Percentiles rank a stretch among this genome's conserved stretches.
Evolutionary conservation across 2,888 invertebrate genomes (phyloP).

Genomic region (Perithous albicinctus): DNA sequence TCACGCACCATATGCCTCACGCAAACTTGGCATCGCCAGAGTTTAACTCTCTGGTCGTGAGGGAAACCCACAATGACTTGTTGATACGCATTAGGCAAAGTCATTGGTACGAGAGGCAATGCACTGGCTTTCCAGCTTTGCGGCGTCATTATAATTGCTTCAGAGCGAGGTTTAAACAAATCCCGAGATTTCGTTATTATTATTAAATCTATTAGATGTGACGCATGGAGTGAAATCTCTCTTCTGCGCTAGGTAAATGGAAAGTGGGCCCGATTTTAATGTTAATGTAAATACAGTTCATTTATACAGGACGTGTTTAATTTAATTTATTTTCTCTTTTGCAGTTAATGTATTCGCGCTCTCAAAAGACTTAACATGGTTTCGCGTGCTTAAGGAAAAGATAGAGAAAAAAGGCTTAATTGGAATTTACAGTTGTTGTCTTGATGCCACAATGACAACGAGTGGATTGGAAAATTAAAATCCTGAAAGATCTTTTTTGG

Average conservation of each 20-base stretch:
- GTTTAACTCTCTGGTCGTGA: not conserved
- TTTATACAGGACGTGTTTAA: conserved; percentile 5
- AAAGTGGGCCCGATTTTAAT: conserved; percentile 2
- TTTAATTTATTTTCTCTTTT: conserved; percentile 11
- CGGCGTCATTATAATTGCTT: not conserved
- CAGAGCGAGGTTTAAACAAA: not conserved
- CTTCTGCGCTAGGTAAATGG: conserved; percentile 1
- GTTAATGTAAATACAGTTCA: conserved; percentile 13
- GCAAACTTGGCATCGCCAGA: conserved; percentile 68
- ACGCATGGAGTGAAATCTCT: not conserved
- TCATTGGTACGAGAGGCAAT: conserved; percentile 1
- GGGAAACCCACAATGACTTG: conserved; percentile 12
- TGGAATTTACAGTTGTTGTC: too few relatives aligned
- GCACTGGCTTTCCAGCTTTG: not conserved
- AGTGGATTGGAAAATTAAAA: too few relatives aligned
- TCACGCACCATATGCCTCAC: conserved; percentile 80
- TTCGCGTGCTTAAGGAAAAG: not conserved
- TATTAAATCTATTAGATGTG: not conserved
- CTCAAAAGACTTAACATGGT: not conserved
- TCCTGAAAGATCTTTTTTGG: too few relatives aligned
- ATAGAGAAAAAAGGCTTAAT: too few relatives aligned
- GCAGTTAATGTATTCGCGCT: not conserved
- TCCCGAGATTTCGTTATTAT: not conserved
- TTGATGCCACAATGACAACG: not conserved
- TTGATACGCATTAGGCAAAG: conserved; percentile 26